Percentiles rank a stretch among this genome's conserved stretches.
Conservation (phyloP, 2,797 vertebrate genomes). For the Galaxias olidus region DNA sequence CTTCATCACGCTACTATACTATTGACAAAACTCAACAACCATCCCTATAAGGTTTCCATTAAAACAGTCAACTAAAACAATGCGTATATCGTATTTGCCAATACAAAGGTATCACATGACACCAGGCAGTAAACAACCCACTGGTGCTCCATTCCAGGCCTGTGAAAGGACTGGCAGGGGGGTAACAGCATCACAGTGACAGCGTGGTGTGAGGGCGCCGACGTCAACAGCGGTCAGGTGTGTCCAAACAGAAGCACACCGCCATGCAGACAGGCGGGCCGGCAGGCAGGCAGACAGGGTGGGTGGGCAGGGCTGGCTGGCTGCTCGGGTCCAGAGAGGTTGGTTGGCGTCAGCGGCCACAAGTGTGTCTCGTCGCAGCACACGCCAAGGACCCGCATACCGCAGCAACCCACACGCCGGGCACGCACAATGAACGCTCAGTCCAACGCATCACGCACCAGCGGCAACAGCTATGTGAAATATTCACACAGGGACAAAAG, state of each 20-base stretch:
- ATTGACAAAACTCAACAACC: too few relatives aligned
- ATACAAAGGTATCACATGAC: not conserved
- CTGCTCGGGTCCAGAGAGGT: slow-evolving; percentile 53
- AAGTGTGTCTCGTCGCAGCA: slow-evolving; percentile 75
- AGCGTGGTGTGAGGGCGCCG: slow-evolving; percentile 36
- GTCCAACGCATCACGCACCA: slow-evolving; percentile 77
- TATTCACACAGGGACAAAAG: slow-evolving; percentile 78
- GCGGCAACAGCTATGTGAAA: slow-evolving; percentile 80
- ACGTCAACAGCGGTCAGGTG: slow-evolving; percentile 72
- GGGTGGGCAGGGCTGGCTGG: slow-evolving; percentile 38
- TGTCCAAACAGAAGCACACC: slow-evolving; percentile 59
- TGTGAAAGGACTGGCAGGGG: too few relatives aligned
- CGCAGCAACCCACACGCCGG: slow-evolving; percentile 72
- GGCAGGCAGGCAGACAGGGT: slow-evolving; percentile 27
- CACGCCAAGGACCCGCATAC: slow-evolving; percentile 74
- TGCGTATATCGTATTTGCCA: too few relatives aligned
- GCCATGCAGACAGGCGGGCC: slow-evolving; percentile 42
- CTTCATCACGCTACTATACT: too few relatives aligned
- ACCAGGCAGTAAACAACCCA: not conserved
- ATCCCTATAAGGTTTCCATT: too few relatives aligned
- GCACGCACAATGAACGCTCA: slow-evolving; percentile 76
- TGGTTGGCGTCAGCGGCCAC: slow-evolving; percentile 78
- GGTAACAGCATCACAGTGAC: slow-evolving; percentile 25
- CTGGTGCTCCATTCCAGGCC: not conserved
- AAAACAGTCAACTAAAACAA: too few relatives aligned